Evolutionary conservation across 2,113 vertebrate genomes (phyloP).

Genomic region (Microtus richardsoni): DNA sequence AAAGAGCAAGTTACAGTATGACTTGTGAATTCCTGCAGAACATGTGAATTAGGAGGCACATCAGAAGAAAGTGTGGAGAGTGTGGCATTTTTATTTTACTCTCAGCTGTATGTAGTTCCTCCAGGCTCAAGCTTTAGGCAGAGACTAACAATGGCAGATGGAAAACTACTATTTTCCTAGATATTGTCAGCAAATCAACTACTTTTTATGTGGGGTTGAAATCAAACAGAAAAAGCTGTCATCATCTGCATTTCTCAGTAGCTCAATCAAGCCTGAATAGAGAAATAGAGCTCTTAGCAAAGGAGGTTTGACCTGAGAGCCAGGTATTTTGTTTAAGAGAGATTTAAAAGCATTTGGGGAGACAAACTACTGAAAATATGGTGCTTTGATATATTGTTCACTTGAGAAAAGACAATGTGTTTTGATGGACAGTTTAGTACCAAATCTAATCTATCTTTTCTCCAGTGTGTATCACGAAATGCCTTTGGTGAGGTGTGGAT

Average conservation of each 20-base stretch:
- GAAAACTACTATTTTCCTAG: not conserved
- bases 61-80: slow-evolving; percentile 10
- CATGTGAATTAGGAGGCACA: slow-evolving; percentile 67
- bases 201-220: slow-evolving; percentile 44
- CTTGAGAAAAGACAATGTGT: not conserved
- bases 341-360: not conserved
- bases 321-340: not conserved
- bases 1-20: not conserved
- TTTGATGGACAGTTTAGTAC: not conserved
- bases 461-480: not conserved
- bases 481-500: not conserved
- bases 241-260: slow-evolving; percentile 32
- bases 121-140: not conserved
- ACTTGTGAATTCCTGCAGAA: slow-evolving; percentile 61
- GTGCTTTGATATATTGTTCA: not conserved
- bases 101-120: not conserved
- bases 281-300: slow-evolving; percentile 1
- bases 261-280: slow-evolving; percentile 19
- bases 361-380: not conserved
- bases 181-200: slow-evolving; percentile 26
- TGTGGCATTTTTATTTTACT: slow-evolving; percentile 57
- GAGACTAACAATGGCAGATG: not conserved
- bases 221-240: not conserved
- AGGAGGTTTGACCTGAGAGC: not conserved
- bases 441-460: not conserved